Evolutionary conservation across 2,797 vertebrate species (phyloP).

Genomic region (Fistularia tabacaria): DNA sequence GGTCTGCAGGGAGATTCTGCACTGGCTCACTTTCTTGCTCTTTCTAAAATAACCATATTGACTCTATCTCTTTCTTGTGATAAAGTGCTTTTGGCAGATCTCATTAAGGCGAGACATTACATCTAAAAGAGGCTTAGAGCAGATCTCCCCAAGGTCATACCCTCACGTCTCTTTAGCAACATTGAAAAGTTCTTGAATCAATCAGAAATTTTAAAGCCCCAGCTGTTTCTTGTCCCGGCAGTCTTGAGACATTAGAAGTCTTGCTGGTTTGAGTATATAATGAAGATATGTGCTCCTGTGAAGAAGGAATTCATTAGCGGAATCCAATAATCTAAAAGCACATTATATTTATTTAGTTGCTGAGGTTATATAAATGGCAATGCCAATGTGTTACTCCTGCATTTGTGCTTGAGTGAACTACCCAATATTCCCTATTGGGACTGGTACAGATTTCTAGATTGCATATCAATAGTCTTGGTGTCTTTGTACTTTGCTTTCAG

Average conservation of each 20-base stretch:
- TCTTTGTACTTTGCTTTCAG: too few species aligned
- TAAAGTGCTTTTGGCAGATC: slow-evolving; percentile 65
- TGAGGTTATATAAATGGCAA: too few species aligned
- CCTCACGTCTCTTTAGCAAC: slow-evolving; percentile 45
- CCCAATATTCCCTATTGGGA: too few species aligned
- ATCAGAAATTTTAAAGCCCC: slow-evolving; percentile 50
- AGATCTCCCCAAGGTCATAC: slow-evolving; percentile 42
- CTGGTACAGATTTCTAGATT: too few species aligned
- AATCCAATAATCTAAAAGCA: too few species aligned
- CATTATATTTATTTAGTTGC: too few species aligned
- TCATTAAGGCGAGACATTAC: slow-evolving; percentile 56
- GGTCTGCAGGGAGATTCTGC: slow-evolving; percentile 39
- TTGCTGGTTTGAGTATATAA: slow-evolving; percentile 10
- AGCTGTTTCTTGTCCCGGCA: slow-evolving; percentile 15
- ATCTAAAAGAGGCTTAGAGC: slow-evolving; percentile 51
- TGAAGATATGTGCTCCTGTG: slow-evolving; percentile 7
- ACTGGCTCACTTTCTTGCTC: slow-evolving; percentile 33
- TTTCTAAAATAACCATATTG: slow-evolving; percentile 57
- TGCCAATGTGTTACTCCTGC: too few species aligned
- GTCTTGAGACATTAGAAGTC: slow-evolving; percentile 16
- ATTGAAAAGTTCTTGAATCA: slow-evolving; percentile 53
- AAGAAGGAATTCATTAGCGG: not conserved
- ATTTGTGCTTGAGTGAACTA: too few species aligned
- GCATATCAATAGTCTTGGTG: too few species aligned
- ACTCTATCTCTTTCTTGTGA: slow-evolving; percentile 54